These are phyloP conservation scores for Heteromyza rotundicornis DNA, from an alignment of 2,888 invertebrate genomes.

Conservation along the genomic window DNA sequence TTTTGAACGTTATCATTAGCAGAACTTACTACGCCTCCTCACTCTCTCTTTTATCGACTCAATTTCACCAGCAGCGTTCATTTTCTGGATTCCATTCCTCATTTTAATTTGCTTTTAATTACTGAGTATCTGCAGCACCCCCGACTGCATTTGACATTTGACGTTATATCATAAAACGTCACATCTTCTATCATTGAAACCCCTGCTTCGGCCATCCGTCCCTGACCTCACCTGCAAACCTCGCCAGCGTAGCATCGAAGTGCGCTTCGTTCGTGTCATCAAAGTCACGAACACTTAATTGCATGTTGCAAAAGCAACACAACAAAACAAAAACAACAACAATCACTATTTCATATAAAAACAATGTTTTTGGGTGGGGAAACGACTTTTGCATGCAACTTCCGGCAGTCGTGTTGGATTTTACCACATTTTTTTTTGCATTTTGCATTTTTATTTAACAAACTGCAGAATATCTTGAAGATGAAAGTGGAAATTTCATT, in stretches of 20 bases:
- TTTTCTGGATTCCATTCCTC: neutral
- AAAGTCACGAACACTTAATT: constrained; percentile 18
- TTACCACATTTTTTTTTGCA: too few relatives aligned
- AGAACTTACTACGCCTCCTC: too few relatives aligned
- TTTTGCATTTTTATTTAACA: too few relatives aligned
- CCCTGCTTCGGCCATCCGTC: neutral
- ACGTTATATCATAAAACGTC: neutral
- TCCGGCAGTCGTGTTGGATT: neutral
- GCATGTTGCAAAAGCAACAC: constrained; percentile 6
- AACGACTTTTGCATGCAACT: neutral
- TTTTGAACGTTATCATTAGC: too few relatives aligned
- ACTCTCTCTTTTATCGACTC: too few relatives aligned
- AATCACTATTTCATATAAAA: too few relatives aligned
- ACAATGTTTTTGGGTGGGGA: neutral
- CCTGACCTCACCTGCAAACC: neutral
- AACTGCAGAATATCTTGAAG: too few relatives aligned
- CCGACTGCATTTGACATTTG: neutral
- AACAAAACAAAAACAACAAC: neutral
- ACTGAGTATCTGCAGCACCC: neutral
- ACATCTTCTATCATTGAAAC: neutral
- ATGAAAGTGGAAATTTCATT: too few relatives aligned
- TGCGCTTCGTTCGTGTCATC: constrained; percentile 13
- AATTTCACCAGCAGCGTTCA: too few relatives aligned
- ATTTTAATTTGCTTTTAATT: neutral
- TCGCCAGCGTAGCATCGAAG: neutral